phyloP scores from a whole-genome alignment of 2,888 invertebrate species.

The Chrysolina oricalcia region DNA sequence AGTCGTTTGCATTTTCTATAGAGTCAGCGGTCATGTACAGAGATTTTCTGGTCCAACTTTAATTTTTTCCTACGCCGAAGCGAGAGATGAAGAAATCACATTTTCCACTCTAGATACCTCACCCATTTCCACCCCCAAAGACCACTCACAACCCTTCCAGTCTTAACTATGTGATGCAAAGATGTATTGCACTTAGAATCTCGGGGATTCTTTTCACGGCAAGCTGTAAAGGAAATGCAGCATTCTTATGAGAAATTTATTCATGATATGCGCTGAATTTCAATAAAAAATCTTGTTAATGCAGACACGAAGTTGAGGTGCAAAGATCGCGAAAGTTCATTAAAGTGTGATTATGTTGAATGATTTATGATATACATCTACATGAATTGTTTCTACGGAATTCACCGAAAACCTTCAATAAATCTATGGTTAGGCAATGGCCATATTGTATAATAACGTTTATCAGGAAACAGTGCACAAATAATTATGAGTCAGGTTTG shows the following conservation, averaged over 20 bases:
- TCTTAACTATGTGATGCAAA: conserved; percentile 69
- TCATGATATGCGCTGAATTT: conserved; percentile 57
- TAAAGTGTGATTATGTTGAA: conserved; percentile 35
- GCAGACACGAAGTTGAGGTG: conserved; percentile 34
- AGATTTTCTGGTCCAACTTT: conserved; percentile 32
- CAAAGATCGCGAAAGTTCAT: conserved; percentile 36
- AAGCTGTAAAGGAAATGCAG: conserved; percentile 50
- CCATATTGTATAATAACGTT: too few species aligned
- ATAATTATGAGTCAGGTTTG: too few species aligned
- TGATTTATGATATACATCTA: conserved; percentile 1
- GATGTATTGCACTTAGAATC: conserved; percentile 62
- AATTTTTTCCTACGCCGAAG: conserved; percentile 61
- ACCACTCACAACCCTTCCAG: conserved; percentile 72
- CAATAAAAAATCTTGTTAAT: conserved; percentile 54
- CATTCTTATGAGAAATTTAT: conserved; percentile 57
- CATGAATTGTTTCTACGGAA: not conserved
- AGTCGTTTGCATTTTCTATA: conserved; percentile 42
- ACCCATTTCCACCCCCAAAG: conserved; percentile 63
- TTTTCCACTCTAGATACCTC: conserved; percentile 70
- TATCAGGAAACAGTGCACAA: too few species aligned
- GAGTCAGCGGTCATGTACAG: not conserved
- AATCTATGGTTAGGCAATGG: not conserved
- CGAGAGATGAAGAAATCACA: conserved; percentile 72
- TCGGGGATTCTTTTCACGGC: conserved; percentile 53
- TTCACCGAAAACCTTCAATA: not conserved